Conservation (phyloP, 2,888 invertebrate genomes). For the Drosophila atripex region DNA sequence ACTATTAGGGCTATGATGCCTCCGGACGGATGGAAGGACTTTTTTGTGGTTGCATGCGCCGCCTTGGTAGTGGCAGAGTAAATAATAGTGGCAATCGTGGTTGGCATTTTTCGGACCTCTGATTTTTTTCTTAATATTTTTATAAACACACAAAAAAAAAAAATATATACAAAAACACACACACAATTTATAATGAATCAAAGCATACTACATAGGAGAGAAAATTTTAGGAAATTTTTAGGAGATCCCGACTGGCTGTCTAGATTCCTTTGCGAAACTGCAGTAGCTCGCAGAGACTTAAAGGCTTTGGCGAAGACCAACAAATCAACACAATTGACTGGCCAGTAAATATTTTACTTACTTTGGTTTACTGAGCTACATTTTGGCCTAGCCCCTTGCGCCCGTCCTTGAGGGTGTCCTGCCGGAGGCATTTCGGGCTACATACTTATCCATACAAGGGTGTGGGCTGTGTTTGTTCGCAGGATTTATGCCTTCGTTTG, state of each 20-base stretch:
- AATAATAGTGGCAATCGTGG: no score
- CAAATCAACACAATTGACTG: constrained; percentile 37
- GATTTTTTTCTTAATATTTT: neutral
- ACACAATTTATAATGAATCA: neutral
- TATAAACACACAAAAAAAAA: no score
- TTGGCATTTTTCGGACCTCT: neutral
- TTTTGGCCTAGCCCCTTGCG: no score
- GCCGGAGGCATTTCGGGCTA: constrained; percentile 59
- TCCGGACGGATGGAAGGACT: neutral
- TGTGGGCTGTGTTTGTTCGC: constrained; percentile 31
- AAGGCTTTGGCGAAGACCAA: constrained; percentile 14
- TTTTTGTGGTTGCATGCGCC: neutral
- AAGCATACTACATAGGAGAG: neutral
- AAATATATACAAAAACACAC: neutral
- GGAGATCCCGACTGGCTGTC: neutral
- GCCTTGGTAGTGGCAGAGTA: neutral
- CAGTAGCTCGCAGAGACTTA: constrained; percentile 15
- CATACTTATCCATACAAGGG: constrained; percentile 23
- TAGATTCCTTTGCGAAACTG: no score
- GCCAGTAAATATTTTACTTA: constrained; percentile 59
- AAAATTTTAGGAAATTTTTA: no score
- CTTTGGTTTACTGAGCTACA: constrained; percentile 50
- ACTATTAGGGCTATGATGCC: neutral
- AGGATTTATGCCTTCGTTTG: constrained; percentile 68
- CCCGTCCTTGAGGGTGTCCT: constrained; percentile 21